phyloP scores from a whole-genome alignment of 1,140 invertebrate genomes.

The Monomorium pharaonis region DNA sequence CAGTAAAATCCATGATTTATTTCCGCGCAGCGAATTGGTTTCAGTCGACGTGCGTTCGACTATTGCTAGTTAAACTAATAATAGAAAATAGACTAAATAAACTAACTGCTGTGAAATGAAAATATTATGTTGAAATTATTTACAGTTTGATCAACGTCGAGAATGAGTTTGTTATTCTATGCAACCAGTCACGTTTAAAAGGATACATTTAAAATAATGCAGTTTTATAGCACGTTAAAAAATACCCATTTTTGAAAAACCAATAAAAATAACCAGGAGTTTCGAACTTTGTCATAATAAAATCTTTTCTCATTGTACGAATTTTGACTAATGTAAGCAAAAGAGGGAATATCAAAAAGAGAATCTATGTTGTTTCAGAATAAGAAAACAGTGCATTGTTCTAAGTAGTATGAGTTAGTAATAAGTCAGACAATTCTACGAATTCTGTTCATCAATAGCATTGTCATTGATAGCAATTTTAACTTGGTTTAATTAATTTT shows the following conservation, averaged over 20 bases:
- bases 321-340: background rate
- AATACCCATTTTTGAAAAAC: background rate
- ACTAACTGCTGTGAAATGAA: slow-evolving; percentile 3
- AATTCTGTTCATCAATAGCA: background rate
- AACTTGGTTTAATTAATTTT: background rate
- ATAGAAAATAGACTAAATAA: slow-evolving; percentile 43
- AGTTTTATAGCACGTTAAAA: background rate
- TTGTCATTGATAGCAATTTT: background rate
- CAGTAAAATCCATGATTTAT: slow-evolving; percentile 42
- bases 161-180: background rate
- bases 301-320: background rate
- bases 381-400: background rate
- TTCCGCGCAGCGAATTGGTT: slow-evolving; percentile 4
- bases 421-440: slow-evolving; percentile 7
- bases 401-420: slow-evolving; percentile 8
- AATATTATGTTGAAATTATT: background rate
- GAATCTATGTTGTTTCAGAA: background rate
- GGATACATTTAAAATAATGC: background rate
- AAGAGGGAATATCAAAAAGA: background rate
- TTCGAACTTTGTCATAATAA: background rate
- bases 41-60: background rate
- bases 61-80: slow-evolving; percentile 54
- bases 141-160: slow-evolving; percentile 2
- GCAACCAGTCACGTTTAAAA: background rate
- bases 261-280: background rate